Evolutionary conservation across 2,797 vertebrate species (phyloP).

Genomic region (Mormyrops boulengeri): DNA sequence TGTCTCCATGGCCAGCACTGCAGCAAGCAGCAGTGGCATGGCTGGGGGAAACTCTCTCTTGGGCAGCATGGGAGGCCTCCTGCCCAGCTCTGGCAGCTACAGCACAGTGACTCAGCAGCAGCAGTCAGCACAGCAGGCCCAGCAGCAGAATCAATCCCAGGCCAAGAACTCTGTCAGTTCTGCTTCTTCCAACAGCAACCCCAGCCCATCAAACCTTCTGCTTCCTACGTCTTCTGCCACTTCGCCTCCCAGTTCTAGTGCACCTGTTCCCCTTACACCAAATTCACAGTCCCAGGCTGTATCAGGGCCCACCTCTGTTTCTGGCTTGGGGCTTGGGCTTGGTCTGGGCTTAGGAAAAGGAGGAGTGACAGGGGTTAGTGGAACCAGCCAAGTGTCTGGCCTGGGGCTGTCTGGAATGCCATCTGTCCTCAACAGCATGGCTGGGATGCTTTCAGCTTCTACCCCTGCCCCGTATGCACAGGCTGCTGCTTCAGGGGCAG

Average conservation of each 20-base stretch:
- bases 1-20: conserved; percentile 52
- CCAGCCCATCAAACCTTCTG: conserved; percentile 40
- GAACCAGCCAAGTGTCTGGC: conserved; percentile 46
- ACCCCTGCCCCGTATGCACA: conserved; percentile 82
- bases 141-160: conserved; percentile 18
- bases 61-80: conserved; percentile 46
- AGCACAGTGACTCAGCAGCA: conserved; percentile 57
- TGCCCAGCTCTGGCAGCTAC: conserved; percentile 62
- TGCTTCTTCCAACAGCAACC: conserved; percentile 30
- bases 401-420: conserved; percentile 61
- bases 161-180: conserved; percentile 46
- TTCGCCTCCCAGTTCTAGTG: conserved; percentile 47
- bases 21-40: conserved; percentile 36
- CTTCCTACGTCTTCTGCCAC: conserved; percentile 39
- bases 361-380: conserved; percentile 25
- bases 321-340: conserved; percentile 53
- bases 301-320: conserved; percentile 35
- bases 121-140: conserved; percentile 37
- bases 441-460: conserved; percentile 54
- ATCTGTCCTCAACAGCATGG: conserved; percentile 56
- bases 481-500: conserved; percentile 73
- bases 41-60: conserved; percentile 45
- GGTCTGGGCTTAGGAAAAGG: conserved; percentile 52
- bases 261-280: conserved; percentile 44
- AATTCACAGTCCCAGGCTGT: conserved; percentile 40